These are phyloP conservation scores for Metridium senile DNA, from an alignment of 92 coral and sea anemone genomes.

Conservation along the genomic window DNA sequence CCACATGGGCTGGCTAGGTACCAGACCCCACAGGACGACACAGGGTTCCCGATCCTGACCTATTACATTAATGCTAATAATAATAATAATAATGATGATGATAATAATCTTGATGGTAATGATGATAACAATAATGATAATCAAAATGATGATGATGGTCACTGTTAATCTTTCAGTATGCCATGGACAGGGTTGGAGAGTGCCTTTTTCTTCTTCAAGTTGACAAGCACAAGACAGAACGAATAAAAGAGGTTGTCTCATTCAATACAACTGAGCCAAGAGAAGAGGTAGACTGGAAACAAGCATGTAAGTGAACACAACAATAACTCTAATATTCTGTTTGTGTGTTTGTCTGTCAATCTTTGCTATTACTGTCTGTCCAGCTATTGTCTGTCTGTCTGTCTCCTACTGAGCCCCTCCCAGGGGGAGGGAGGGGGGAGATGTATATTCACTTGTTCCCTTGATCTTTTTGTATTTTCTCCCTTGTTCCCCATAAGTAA, in stretches of 20 bases:
- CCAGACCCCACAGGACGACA: too few relatives aligned
- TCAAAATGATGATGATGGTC: neutral
- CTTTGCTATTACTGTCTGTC: too few relatives aligned
- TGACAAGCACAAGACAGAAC: slow-evolving; percentile 43
- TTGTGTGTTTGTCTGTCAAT: too few relatives aligned
- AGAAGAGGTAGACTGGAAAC: slow-evolving; percentile 41
- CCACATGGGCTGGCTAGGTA: too few relatives aligned
- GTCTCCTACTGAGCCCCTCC: too few relatives aligned
- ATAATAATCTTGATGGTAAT: neutral
- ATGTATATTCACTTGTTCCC: too few relatives aligned
- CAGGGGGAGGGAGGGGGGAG: too few relatives aligned
- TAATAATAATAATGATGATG: neutral
- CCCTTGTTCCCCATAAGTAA: too few relatives aligned
- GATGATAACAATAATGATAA: neutral
- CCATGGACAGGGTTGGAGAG: slow-evolving; percentile 70
- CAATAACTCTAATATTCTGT: too few relatives aligned
- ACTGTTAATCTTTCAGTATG: slow-evolving; percentile 43
- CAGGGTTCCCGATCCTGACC: too few relatives aligned
- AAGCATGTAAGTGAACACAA: slow-evolving; percentile 29
- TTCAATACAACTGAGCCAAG: slow-evolving; percentile 78
- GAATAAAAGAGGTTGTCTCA: slow-evolving; percentile 41
- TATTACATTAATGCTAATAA: too few relatives aligned
- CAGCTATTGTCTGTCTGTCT: slow-evolving; percentile 23
- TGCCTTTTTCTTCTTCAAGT: slow-evolving; percentile 62
- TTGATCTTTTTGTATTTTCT: too few relatives aligned